phyloP scores from a whole-genome alignment of 2,888 invertebrate species.

The Melikaiella ostensackeni region DNA sequence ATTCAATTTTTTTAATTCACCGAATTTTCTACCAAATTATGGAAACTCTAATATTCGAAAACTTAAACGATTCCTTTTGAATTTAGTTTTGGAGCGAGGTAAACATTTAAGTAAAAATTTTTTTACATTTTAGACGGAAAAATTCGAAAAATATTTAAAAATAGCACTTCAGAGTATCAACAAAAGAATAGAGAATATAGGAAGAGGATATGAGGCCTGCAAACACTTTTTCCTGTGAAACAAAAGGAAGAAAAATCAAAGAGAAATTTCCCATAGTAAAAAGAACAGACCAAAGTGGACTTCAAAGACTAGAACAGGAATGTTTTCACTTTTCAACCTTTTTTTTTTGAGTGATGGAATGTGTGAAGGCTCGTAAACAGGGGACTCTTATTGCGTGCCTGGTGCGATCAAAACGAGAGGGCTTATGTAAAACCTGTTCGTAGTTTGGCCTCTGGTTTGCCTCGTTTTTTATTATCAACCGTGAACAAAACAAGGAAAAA shows the following conservation, averaged over 20 bases:
- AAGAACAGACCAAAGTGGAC: not conserved
- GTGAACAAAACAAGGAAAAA: slow-evolving; percentile 5
- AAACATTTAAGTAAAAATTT: too few relatives aligned
- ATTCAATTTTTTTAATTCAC: too few relatives aligned
- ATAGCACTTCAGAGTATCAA: not conserved
- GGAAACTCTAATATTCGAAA: too few relatives aligned
- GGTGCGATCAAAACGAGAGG: slow-evolving; percentile 6
- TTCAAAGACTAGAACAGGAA: not conserved
- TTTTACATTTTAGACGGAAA: not conserved
- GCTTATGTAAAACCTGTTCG: slow-evolving; percentile 18
- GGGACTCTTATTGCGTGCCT: not conserved
- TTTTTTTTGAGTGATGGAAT: not conserved
- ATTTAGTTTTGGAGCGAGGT: too few relatives aligned
- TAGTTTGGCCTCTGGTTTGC: not conserved
- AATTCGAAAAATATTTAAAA: not conserved
- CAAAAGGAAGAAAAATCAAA: not conserved
- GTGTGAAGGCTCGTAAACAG: slow-evolving; percentile 5
- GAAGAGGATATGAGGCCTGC: not conserved
- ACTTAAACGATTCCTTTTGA: too few relatives aligned
- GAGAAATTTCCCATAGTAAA: not conserved
- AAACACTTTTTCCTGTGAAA: not conserved
- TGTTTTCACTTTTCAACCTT: slow-evolving; percentile 14
- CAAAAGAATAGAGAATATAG: not conserved
- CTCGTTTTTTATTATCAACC: slow-evolving; percentile 16
- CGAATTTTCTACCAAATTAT: too few relatives aligned